Conservation (phyloP, 2,888 invertebrate species). For the Ichneumoninae sp. region DNA sequence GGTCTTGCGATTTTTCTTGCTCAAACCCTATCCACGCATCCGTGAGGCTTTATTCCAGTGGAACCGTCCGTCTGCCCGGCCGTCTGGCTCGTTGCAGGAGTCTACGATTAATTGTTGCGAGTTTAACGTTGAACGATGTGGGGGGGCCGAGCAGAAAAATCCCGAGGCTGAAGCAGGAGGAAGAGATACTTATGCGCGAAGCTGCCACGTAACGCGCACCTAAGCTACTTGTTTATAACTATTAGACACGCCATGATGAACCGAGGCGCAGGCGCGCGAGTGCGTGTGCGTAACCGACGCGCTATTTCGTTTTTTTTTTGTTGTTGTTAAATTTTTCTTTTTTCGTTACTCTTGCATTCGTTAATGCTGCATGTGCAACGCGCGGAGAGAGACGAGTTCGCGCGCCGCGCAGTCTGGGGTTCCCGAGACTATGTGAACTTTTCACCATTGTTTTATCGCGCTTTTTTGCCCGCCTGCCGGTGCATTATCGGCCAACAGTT, state of each 20-base stretch:
- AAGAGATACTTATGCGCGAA: conserved; percentile 51
- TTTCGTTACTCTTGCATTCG: conserved; percentile 8
- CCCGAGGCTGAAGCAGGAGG: conserved; percentile 29
- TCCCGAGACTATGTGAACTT: conserved; percentile 66
- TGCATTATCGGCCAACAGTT: conserved; percentile 40
- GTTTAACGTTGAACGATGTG: conserved; percentile 22
- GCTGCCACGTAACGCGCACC: conserved; percentile 49
- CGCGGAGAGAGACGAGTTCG: conserved; percentile 25
- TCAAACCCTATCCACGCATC: conserved; percentile 35
- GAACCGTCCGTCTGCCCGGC: conserved; percentile 41
- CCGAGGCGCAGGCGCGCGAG: conserved; percentile 51
- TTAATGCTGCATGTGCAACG: conserved; percentile 42
- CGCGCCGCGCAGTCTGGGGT: conserved; percentile 68
- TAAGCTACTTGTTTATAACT: conserved; percentile 69
- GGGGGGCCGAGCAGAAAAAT: conserved; percentile 39
- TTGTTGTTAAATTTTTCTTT: conserved; percentile 23
- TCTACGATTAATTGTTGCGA: conserved; percentile 57
- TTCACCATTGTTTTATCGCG: conserved; percentile 62
- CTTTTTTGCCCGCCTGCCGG: conserved; percentile 32
- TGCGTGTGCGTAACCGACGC: conserved; percentile 60
- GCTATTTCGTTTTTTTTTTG: conserved; percentile 66
- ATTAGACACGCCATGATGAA: conserved; percentile 75
- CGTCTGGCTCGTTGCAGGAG: conserved; percentile 43
- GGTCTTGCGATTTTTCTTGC: background rate
- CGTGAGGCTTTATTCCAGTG: conserved; percentile 26